Percentiles rank a stretch among this genome's conserved stretches.
Conservation (phyloP, 2,797 vertebrate genomes). For the Pampus argenteus region DNA sequence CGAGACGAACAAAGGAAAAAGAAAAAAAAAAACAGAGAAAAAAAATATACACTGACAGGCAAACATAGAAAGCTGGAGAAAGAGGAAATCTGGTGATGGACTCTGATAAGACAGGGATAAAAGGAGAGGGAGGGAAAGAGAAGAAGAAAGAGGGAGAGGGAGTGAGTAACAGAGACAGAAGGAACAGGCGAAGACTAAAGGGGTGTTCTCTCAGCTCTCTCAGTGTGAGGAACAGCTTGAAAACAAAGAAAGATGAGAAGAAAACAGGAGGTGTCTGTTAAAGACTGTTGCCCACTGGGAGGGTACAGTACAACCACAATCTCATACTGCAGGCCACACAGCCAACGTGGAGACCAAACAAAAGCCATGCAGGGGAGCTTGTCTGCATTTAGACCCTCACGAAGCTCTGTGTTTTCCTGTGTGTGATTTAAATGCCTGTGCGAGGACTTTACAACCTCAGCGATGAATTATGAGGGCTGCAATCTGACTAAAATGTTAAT, state of each 20-base stretch:
- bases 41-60: conserved; percentile 11
- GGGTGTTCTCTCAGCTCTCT: conserved; percentile 19
- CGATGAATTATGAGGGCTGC: conserved; percentile 53
- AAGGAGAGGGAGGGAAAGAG: neutral
- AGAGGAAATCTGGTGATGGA: neutral
- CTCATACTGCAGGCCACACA: conserved; percentile 10
- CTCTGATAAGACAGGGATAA: neutral
- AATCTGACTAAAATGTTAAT: conserved; percentile 60
- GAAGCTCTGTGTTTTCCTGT: conserved; percentile 30
- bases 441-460: conserved; percentile 35
- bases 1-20: conserved; percentile 1
- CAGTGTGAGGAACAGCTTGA: too few species aligned
- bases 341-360: conserved; percentile 4
- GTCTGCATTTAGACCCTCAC: conserved; percentile 7
- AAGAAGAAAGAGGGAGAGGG: neutral
- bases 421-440: conserved; percentile 25
- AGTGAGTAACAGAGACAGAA: neutral
- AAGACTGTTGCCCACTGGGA: conserved; percentile 17
- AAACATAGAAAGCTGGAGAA: conserved; percentile 25
- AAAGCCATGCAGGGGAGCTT: conserved; percentile 8
- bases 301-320: neutral
- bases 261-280: conserved; percentile 32
- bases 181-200: conserved; percentile 12
- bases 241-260: conserved; percentile 46
- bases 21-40: neutral